These are phyloP conservation scores for Falco concolor DNA, from an alignment of 2,797 vertebrate species.

Conservation along the genomic window DNA sequence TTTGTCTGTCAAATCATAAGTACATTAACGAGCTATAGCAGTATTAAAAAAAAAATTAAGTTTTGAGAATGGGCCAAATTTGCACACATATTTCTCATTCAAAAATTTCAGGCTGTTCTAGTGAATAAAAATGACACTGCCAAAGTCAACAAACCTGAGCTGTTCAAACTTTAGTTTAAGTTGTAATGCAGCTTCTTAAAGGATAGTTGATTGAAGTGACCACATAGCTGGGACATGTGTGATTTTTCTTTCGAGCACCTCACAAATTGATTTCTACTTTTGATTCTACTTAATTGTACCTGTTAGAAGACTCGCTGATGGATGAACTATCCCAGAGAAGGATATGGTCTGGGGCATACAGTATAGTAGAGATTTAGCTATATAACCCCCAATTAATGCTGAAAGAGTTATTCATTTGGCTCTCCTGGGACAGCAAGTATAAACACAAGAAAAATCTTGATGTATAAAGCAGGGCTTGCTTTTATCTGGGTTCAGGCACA, in stretches of 20 bases:
- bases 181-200: background rate
- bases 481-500: background rate
- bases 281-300: background rate
- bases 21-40: background rate
- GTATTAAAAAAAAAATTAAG: background rate
- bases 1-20: background rate
- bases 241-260: background rate
- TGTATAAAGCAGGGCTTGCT: background rate
- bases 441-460: background rate
- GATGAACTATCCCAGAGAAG: background rate
- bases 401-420: background rate
- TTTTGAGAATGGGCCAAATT: background rate
- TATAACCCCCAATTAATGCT: background rate
- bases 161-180: background rate
- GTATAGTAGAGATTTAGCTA: background rate
- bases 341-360: background rate
- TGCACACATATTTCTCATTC: background rate
- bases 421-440: background rate
- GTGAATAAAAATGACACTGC: background rate
- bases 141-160: background rate
- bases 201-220: background rate
- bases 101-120: background rate
- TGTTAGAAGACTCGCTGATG: background rate
- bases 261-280: constrained; percentile 6
- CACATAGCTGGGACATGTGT: background rate